phyloP scores from a whole-genome alignment of 2,888 invertebrate species.

The Apodemia duryi region DNA sequence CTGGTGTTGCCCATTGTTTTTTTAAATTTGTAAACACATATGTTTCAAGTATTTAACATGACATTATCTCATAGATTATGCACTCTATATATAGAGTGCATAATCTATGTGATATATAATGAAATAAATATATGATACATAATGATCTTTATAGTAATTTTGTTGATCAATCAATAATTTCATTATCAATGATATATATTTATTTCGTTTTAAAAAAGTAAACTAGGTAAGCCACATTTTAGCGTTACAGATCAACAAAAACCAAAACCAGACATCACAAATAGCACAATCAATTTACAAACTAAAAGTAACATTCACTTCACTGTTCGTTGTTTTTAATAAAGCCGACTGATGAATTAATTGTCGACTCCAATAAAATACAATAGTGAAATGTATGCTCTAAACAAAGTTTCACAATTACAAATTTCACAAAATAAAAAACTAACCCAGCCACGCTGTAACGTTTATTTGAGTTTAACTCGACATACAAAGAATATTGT shows the following conservation, averaged over 20 bases:
- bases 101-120: too few species aligned
- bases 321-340: slow-evolving; percentile 7
- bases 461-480: slow-evolving; percentile 58
- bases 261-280: slow-evolving; percentile 1
- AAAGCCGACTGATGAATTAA: neutral
- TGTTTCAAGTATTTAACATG: too few species aligned
- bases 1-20: too few species aligned
- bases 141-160: too few species aligned
- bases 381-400: slow-evolving; percentile 5
- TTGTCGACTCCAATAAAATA: neutral
- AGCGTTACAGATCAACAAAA: slow-evolving; percentile 16
- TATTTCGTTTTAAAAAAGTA: too few species aligned
- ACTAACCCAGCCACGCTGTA: slow-evolving; percentile 58
- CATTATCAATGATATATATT: too few species aligned
- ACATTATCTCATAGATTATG: too few species aligned
- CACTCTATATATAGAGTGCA: too few species aligned
- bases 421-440: slow-evolving; percentile 44
- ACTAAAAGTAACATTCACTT: neutral
- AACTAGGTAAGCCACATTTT: too few species aligned
- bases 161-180: too few species aligned
- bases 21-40: too few species aligned
- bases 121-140: too few species aligned
- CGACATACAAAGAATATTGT: slow-evolving; percentile 32
- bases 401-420: slow-evolving; percentile 29
- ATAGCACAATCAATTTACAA: slow-evolving; percentile 5